Evolutionary conservation across 1,140 invertebrate species (phyloP).

Genomic region (Diachasma alloeum): DNA sequence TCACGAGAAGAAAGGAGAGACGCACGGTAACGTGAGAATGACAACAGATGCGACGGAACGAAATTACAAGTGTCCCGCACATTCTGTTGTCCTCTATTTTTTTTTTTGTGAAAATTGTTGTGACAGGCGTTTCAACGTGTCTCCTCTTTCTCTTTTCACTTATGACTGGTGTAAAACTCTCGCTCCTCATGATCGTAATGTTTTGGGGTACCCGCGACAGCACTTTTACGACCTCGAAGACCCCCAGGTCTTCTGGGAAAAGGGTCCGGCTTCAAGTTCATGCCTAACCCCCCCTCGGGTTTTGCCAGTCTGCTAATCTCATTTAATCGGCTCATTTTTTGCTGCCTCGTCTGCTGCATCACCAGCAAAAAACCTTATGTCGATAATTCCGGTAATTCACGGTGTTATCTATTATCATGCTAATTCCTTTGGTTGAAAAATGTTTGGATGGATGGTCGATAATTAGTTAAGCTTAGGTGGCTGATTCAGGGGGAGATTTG

Average conservation of each 20-base stretch:
- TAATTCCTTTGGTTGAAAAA: conserved; percentile 9
- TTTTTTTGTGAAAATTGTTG: conserved; percentile 55
- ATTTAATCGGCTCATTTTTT: conserved; percentile 49
- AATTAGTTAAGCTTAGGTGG: conserved; percentile 34
- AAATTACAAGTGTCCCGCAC: conserved; percentile 51
- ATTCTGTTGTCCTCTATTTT: conserved; percentile 43
- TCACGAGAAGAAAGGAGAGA: conserved; percentile 27
- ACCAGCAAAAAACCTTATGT: conserved; percentile 23
- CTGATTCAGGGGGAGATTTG: conserved; percentile 21
- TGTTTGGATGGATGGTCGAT: conserved; percentile 19
- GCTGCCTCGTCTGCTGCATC: neutral
- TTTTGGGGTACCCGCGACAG: conserved; percentile 31
- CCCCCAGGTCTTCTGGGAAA: conserved; percentile 49
- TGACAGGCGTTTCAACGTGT: conserved; percentile 50
- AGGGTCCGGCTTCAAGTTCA: conserved; percentile 19
- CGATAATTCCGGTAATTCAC: conserved; percentile 15
- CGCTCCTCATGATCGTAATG: conserved; percentile 30
- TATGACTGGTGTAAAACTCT: conserved; percentile 15
- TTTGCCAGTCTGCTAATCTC: conserved; percentile 35
- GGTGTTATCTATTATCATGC: neutral
- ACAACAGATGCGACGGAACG: conserved; percentile 55
- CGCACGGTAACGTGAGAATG: conserved; percentile 53
- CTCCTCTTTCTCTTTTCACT: conserved; percentile 27
- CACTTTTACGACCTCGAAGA: conserved; percentile 48
- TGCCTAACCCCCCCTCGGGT: neutral